phyloP scores from a whole-genome alignment of 2,797 vertebrate genomes.

The Tangara arthus region DNA sequence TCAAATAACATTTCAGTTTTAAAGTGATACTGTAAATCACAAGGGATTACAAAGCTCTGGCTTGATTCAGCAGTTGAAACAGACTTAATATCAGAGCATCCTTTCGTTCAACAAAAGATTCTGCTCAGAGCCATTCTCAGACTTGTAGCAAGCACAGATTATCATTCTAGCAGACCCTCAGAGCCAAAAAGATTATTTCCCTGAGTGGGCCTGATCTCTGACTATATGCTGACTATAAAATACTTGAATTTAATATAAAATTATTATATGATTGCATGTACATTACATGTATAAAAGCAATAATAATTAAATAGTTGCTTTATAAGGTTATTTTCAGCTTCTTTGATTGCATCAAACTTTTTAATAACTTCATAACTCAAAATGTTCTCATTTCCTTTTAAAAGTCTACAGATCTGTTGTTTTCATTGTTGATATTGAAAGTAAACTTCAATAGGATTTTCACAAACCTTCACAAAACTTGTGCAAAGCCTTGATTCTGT shows the following conservation, averaged over 20 bases:
- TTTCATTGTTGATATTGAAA: neutral
- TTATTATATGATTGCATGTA: neutral
- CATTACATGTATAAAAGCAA: neutral
- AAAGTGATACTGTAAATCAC: conserved; percentile 64
- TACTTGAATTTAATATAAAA: neutral
- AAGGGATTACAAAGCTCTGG: conserved; percentile 50
- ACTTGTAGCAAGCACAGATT: neutral
- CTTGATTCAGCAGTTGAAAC: conserved; percentile 49
- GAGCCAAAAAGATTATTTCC: neutral
- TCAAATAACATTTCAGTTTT: conserved; percentile 52
- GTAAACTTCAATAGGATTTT: neutral
- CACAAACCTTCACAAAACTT: neutral
- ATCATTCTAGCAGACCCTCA: neutral
- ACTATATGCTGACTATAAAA: neutral
- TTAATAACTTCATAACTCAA: neutral
- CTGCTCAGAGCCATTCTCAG: neutral
- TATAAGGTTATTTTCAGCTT: neutral
- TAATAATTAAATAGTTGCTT: neutral
- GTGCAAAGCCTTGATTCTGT: neutral
- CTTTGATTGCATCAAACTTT: neutral
- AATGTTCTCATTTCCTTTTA: neutral
- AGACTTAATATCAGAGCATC: conserved; percentile 8
- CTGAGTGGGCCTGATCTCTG: neutral
- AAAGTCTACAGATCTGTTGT: neutral
- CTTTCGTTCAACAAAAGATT: conserved; percentile 18